Evolutionary conservation across 2,888 invertebrate genomes (phyloP), one percentile per base, ranked within the genome.

Genomic region (Theodoxus fluviatilis): DNA sequence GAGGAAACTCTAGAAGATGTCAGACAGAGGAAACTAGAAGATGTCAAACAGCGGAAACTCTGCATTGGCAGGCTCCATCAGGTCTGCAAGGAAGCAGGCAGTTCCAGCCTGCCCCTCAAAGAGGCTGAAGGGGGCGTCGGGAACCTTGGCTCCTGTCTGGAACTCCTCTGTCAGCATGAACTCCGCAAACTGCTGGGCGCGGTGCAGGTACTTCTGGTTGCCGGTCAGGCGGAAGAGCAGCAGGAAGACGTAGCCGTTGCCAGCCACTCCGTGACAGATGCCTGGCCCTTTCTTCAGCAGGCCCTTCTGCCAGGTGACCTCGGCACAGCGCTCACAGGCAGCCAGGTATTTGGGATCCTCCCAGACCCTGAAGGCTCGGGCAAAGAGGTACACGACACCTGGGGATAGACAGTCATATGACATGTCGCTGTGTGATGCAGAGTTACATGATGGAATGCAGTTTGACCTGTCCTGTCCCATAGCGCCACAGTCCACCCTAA

Each of bases 201-300:
- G 89, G 83, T 95, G 91, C 22, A 95, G 87, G 84, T 94, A 90
- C 76, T 91, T 90, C 18, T 90, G 86, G 75, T 94, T 91, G 91
- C 91, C 90, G 1, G 94, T 95, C n/a, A 90, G 88, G 85, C 93
- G 92, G 84, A 91, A 95, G 37, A 95, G 86, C 77, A 91, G 90
- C 68, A 96, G 88, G 83, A 95, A 94, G 9, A 93, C 90, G 83
- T 95, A 95, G 1, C 92, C 94, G 88, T 96, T 96, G 71, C 95
- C 96, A 75, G 94, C 90, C 3, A 93, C 92, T 1, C 96, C 96
- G 83, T 96, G 96, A 82, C 95, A 96, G 28, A 96, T 87, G 72
- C 95, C 93, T 84, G 93, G 94, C 7, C 95, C 94, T 88, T 95
- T 95, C 76, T 89, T 90, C 52, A 94, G 88, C 31, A 96, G 85